Conservation (phyloP, 2,113 vertebrate species). For the Lagopus leucura region DNA sequence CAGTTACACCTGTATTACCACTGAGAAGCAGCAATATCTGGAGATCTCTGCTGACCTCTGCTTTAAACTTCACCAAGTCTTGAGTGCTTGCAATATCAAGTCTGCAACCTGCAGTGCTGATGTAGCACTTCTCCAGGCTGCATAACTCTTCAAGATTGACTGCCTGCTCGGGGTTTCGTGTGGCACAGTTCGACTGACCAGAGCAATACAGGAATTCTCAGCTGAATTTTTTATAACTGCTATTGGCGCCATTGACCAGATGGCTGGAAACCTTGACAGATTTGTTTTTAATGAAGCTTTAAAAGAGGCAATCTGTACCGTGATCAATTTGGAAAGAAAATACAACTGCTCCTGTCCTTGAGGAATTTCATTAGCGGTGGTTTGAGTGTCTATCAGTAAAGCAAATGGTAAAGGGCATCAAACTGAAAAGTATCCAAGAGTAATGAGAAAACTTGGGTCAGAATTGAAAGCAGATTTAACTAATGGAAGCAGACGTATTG, state of each 20-base stretch:
- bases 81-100: neutral
- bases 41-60: neutral
- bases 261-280: conserved; percentile 60
- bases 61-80: neutral
- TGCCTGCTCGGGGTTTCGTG: neutral
- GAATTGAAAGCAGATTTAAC: neutral
- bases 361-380: conserved; percentile 22
- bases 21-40: neutral
- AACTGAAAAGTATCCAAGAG: neutral
- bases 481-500: neutral
- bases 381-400: conserved; percentile 13
- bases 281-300: conserved; percentile 67
- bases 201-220: neutral
- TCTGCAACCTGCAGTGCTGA: neutral
- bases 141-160: neutral
- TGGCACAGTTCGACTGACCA: neutral
- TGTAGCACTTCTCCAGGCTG: neutral
- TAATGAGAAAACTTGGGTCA: neutral
- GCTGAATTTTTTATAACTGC: neutral
- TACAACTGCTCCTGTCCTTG: conserved; percentile 1
- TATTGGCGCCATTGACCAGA: conserved; percentile 27
- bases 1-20: fast-evolving
- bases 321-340: conserved; percentile 42
- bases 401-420: conserved; percentile 11
- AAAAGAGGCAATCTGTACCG: conserved; percentile 46